Percentiles rank a stretch among this genome's conserved stretches.
Evolutionary conservation across 2,113 vertebrate species (phyloP).

Genomic region (Vombatus ursinus): DNA sequence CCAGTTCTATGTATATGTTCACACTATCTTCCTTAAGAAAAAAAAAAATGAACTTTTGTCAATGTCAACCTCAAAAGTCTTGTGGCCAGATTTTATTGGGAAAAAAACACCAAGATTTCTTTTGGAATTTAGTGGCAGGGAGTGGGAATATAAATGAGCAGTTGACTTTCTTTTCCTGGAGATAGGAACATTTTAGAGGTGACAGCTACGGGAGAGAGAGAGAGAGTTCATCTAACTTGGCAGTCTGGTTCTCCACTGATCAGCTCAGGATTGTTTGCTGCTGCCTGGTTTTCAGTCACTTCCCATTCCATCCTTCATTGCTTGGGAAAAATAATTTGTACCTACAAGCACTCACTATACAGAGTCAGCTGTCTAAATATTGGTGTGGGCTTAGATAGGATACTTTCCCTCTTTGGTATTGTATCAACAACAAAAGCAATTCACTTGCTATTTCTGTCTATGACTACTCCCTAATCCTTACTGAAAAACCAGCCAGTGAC

Average conservation of each 20-base stretch:
- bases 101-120: not conserved
- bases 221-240: not conserved
- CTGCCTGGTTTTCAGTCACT: not conserved
- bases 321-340: not conserved
- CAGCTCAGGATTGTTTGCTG: not conserved
- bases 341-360: not conserved
- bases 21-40: not conserved
- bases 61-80: not conserved
- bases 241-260: not conserved
- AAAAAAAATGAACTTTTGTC: not conserved
- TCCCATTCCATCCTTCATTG: not conserved
- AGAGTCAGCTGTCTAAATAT: not conserved
- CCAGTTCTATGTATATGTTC: not conserved
- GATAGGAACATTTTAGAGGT: not conserved
- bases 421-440: not conserved
- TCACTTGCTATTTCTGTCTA: not conserved
- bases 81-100: not conserved
- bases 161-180: not conserved
- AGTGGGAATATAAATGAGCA: not conserved
- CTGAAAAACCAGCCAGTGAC: not conserved
- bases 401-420: not conserved
- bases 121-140: not conserved
- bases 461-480: not conserved
- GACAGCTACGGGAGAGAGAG: not conserved
- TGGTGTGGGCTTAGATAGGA: not conserved